Base-by-base conservation (phyloP, 2,888 invertebrate genomes). In the Noctuana brunneofusca region DNA sequence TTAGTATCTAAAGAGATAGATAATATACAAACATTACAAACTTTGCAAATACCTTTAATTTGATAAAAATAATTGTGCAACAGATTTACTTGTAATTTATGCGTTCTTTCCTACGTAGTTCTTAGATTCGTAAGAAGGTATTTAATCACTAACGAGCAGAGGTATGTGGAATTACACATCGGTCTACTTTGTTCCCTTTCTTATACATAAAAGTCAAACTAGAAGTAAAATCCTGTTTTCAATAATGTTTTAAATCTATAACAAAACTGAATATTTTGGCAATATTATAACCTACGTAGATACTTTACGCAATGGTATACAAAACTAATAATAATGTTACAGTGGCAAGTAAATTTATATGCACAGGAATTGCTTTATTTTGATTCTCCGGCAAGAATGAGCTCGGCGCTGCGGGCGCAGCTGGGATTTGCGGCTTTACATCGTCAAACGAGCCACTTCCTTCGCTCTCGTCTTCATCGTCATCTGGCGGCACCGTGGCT, bases 391-490 rank as follows among this genome's bases (percentile, higher is more conserved):
- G 89, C 1, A 89, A 75, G 66, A 72, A 86, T 1, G 90, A 87
- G 76, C 87, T 89, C 0, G 89, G 89, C 0, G 86, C 85, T 5
- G 87, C 87, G 0, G 89, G 89, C 1, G 86, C 84, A n/a, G 81
- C 83, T 3, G 85, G 80, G 32, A 78, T 77, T 32, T 75, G 78
- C 4, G 76, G 65, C 53, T 80, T 78, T 1, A 77, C 65, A 38
- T 88, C 88, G 38, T 87, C 88, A 56, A 84, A 82, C 0, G 78
- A 64, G 0, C 90, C 90, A 53, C 89, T 89, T 1, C 90, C 90
- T 72, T 90, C 90, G 1, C 79, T 72, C 43, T 88, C 89, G 30
- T 89, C 90, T 67, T 90, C 90, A 35, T 90, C 89, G 65, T 90
- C 90, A 64, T 89, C 89, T 11, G 89, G 87, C 0, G 89, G 87